Base-by-base conservation (phyloP, 1,140 invertebrate genomes). In the Oryzaephilus surinamensis region DNA sequence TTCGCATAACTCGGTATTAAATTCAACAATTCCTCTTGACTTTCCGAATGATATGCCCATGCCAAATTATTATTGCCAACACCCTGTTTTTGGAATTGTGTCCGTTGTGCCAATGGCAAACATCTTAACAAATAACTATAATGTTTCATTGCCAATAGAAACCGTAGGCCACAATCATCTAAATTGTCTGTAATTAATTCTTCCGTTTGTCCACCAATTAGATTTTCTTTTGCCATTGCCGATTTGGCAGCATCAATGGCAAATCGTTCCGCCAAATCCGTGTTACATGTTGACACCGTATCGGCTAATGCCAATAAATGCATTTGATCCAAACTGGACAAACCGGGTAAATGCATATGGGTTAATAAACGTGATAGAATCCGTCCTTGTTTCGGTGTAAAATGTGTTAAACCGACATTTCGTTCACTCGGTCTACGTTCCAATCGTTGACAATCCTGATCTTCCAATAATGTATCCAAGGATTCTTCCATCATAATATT, bases 21-120 rank as follows among this genome's bases (percentile, higher is more conserved):
- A 37, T 84, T 81, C 2, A 99, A 63, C 18, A 99, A 64, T 62
- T 97, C 96, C 56, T 97, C 93, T 65, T 97, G 89, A 17, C 90
- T 90, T 64, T 99, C 96, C 0, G 94, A 98, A 67, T 99, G 96
- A 64, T 94, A 99, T 1, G 95, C 97, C 97, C 97, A 99, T 6
- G 97, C 92, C 8, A 99, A 70, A 64, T 97, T 92, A 38, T 90
- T 85, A 1, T 87, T 85, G 4, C 83, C 84, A 0, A 99, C 80
- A 10, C 96, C 97, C 46, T 83, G 77, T 38, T 84, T 81, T 57
- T 94, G 88, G 38, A 97, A 78, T 34, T 81, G 73, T 0, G 82
- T 79, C 24, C 94, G 71, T 60, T 97, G 92, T 2, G 76, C 79
- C 3, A 93, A 63, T 0, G 94, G 92, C 17, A 99, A 66, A 55